A percentile compares a stretch with the other conserved stretches of the same genome.
Evolutionary conservation across 1,140 invertebrate genomes (phyloP).

Genomic region (Drosophila azteca): DNA sequence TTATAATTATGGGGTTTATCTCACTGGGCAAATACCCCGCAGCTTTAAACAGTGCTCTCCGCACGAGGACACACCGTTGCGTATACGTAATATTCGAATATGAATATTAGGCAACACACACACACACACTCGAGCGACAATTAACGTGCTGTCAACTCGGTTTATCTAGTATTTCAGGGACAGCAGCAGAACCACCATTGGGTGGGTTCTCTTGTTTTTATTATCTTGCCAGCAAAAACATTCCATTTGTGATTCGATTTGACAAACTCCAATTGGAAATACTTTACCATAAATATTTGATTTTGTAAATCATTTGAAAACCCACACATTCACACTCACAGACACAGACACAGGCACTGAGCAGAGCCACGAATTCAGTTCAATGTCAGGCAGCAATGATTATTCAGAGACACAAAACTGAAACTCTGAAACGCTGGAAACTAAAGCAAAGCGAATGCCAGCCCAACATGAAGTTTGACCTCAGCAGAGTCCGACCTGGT

Average conservation of each 20-base stretch:
- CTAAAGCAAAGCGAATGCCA: conserved; percentile 31
- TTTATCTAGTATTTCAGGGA: conserved; percentile 54
- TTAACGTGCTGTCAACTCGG: conserved; percentile 58
- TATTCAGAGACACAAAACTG: conserved; percentile 24
- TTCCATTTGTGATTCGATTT: background rate
- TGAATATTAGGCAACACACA: conserved; percentile 29
- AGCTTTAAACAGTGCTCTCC: conserved; percentile 12
- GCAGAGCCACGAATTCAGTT: conserved; percentile 51
- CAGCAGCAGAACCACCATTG: conserved; percentile 13
- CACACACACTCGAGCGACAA: conserved; percentile 18
- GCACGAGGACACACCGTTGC: conserved; percentile 28
- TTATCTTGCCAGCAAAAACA: background rate
- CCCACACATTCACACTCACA: conserved; percentile 3
- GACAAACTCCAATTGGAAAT: conserved; percentile 32
- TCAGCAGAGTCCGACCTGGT: conserved; percentile 24
- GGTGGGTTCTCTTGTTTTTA: conserved; percentile 1
- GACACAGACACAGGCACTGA: background rate
- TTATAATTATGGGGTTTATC: conserved; percentile 52
- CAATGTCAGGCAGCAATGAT: conserved; percentile 68
- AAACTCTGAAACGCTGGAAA: conserved; percentile 3
- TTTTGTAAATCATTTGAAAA: conserved; percentile 42
- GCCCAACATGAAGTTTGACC: conserved; percentile 51
- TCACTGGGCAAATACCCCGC: conserved; percentile 10
- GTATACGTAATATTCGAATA: conserved; percentile 63
- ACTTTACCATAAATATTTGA: conserved; percentile 38